Evolutionary conservation across 2,888 invertebrate species (phyloP), one percentile per base, ranked within the genome.

Genomic region (Eremobia ochroleuca): DNA sequence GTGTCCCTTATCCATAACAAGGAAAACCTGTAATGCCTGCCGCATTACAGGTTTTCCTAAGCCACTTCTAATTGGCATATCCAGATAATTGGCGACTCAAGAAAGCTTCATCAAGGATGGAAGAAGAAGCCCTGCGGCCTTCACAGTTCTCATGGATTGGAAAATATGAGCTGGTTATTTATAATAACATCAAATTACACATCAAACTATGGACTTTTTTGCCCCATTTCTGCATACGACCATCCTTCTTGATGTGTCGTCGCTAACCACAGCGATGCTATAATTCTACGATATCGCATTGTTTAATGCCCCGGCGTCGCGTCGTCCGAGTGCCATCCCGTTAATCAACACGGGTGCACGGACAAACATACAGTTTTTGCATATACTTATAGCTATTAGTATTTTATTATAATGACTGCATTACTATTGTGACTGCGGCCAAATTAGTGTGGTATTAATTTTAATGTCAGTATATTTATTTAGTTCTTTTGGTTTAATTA

Each of bases 211-310:
- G 25, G 5, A 52, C 13, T 46, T 37, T 1, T 46, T 4, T 76
- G 40, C 4, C 8, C 11, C 21, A 49, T 21, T 55, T 40, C 73
- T 67, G 86, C 90, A 89, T 90, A 86, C 46, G 9, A 43, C 85
- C 84, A 61, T 90, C 90, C 89, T 46, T 21, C 68, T 81, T 80
- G 85, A 86, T 83, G 84, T 85, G 90, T 92, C 90, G 86, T 89
- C 88, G 87, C 84, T 79, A 86, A 72, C 78, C 84, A 82, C 88
- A 81, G 83, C 84, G 90, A 87, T 86, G 91, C 91, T 91, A 92
- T 93, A 93, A 92, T 90, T 93, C 85, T 90, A 88, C 91, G 90
- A 91, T 92, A 92, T 91, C 91, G 75, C 88, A 90, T 90, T 89
- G 92, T 92, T 91, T 90, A 91, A 87, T 90, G 86, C 87, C 76